Evolutionary conservation across 2,797 vertebrate genomes (phyloP), one percentile per base, ranked within the genome.

Genomic region (Chelidonichthys spinosus): DNA sequence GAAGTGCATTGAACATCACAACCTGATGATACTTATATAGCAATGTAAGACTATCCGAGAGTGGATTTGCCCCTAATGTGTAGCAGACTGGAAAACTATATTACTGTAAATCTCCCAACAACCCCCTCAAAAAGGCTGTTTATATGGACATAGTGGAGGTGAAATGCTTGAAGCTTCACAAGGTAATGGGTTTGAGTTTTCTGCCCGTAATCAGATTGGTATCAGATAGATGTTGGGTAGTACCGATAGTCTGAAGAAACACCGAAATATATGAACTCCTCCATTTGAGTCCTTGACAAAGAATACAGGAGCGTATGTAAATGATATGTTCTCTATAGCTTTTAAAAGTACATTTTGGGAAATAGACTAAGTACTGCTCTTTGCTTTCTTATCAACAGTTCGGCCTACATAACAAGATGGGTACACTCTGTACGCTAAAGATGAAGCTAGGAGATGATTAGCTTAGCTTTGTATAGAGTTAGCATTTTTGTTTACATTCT

Each of bases 191-290:
- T 65, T 70, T 63, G 43, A 68, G 35, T 75, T 67, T 71, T 18
- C 65, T 67, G 52, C 47, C 50, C 32, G 50, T 53, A 53, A 83
- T 83, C 46, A 63, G 50, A 79, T 71, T 76, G 37, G 44, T 78
- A 74, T 84, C 56, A 68, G 63, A 76, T 55, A 64, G 66, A 69
- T 80, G 78, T 85, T 52, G 13, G 63, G 62, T 80, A 44, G 49
- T 18, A 1, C 61, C 70, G 68, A 79, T 37, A 47, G 40, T 61
- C 37, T 50, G 18, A 65, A 63, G 62, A 74, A 55, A 49, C 15
- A 63, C 39, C 50, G 52, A 74, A 52, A 66, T 65, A 52, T 59
- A 54, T 50, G 60, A 77, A 61, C 35, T 36, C 61, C 36, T 77
- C 72, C 50, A 58, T 81, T 74, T 81, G 47, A 72, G 54, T 40